These are phyloP conservation scores for Papilio aristodemus DNA, from an alignment of 1,140 invertebrate species.

Conservation along the genomic window DNA sequence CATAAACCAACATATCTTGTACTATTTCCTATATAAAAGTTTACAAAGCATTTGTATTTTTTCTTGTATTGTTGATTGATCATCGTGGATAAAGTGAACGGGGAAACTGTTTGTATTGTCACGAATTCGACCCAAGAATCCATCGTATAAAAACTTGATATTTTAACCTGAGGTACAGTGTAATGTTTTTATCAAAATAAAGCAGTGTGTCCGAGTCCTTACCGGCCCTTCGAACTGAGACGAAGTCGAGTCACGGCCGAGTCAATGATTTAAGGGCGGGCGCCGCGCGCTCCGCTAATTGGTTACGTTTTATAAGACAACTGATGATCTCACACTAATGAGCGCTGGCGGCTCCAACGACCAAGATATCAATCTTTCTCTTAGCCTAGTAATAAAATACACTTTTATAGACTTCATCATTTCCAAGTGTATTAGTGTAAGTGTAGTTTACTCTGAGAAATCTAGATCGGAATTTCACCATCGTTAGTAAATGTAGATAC, in stretches of 20 bases:
- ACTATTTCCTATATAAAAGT: too few relatives aligned
- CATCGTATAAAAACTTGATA: too few relatives aligned
- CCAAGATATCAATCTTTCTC: conserved; percentile 44
- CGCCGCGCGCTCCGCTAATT: conserved; percentile 46
- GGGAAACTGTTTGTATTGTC: too few relatives aligned
- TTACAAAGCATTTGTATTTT: too few relatives aligned
- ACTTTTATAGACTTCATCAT: conserved; percentile 17
- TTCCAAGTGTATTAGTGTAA: neutral
- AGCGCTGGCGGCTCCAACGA: conserved; percentile 32
- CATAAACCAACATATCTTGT: too few relatives aligned
- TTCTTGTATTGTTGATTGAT: too few relatives aligned
- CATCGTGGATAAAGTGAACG: too few relatives aligned
- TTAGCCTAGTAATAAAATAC: conserved; percentile 19
- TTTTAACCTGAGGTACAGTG: too few relatives aligned
- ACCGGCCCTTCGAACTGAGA: conserved; percentile 32
- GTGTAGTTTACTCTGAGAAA: neutral
- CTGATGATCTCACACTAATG: conserved; percentile 55
- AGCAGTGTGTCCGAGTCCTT: conserved; percentile 5
- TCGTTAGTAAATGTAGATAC: neutral
- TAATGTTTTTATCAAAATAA: neutral
- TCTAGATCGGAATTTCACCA: neutral
- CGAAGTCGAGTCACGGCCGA: conserved; percentile 36
- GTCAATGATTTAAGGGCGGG: conserved; percentile 25
- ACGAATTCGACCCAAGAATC: too few relatives aligned
- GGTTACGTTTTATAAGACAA: conserved; percentile 56